Base-by-base conservation (phyloP, 92 coral and sea anemone genomes). In the Meandrina meandrites region DNA sequence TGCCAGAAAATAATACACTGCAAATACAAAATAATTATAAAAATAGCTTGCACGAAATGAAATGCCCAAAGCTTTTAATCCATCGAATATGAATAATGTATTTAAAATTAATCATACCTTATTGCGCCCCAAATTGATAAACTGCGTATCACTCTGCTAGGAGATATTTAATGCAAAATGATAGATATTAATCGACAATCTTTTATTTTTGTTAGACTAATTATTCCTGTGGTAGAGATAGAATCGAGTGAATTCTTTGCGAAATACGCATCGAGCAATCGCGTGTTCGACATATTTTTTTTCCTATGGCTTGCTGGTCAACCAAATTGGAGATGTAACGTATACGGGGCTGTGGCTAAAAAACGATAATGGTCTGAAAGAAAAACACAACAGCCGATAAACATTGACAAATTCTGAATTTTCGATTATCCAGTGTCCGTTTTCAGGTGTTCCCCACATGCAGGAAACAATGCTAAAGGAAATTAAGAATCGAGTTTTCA, bases 181-280 rank as follows among this genome's bases (percentile, higher is more conserved):
- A 31, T 32, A 51, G 45, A 53, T 22, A 21, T 53, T 71, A 48
- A 83, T 83, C 78, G 67, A 64, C 36, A 42, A 74, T 51, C 78
- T 83, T 64, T 82, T 35, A 37, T 53, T 74, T 73, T 73, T 72
- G 50, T 18, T 35, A 40, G 78, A 73, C 78, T 73, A 54, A n/a
- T 74, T 74, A 84, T 54, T 35, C 87, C 50, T 32, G 75, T 13
- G 45, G 50, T 53, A 24, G 18, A 53, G 87, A 84, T 84, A 84
- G 24, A n/a, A 83, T 73, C 57, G 28, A 53, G 27, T 34, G 56
- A 74, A 75, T 75, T 24, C 37, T 16, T 19, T 5, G 73, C 45
- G 27, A 67, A 84, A 54, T 27, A 35, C 24, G 50, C 42, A 73
- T 34, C 27, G 42, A 2, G 48, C 48, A 35, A 75, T 32, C 10